A percentile compares a stretch with the other conserved stretches of the same genome.
phyloP scores from a whole-genome alignment of 2,888 invertebrate genomes.

The Vandiemenella viatica region DNA sequence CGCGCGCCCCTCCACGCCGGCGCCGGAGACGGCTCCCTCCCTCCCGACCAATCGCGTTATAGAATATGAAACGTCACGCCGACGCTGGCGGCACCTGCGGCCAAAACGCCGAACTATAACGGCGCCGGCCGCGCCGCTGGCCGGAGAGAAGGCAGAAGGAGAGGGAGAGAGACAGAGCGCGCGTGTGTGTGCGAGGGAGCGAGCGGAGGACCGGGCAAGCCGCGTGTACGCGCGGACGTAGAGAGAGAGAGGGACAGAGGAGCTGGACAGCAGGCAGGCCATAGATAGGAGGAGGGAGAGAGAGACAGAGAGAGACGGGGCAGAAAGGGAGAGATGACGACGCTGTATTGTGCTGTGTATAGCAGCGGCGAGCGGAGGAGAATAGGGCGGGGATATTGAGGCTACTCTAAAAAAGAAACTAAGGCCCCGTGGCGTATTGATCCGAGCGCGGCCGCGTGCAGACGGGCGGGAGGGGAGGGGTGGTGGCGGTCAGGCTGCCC shows the following conservation, averaged over 20 bases:
- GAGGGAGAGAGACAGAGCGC: too few species aligned
- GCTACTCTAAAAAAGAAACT: not conserved
- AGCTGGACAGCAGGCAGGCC: too few species aligned
- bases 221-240: too few species aligned
- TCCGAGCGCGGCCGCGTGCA: not conserved
- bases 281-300: too few species aligned
- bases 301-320: too few species aligned
- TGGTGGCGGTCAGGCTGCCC: not conserved
- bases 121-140: not conserved
- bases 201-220: too few species aligned
- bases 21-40: not conserved
- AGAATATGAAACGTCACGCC: constrained; percentile 1
- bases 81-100: constrained; percentile 11
- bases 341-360: not conserved
- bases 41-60: not conserved
- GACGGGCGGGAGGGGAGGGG: not conserved
- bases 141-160: not conserved
- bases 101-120: constrained; percentile 7
- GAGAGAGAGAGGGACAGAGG: too few species aligned
- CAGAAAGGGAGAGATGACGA: not conserved
- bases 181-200: too few species aligned
- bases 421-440: not conserved
- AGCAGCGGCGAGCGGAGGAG: too few species aligned
- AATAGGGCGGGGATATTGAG: not conserved
- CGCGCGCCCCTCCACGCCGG: not conserved